Evolutionary conservation across 2,797 vertebrate genomes (phyloP), one percentile per base, ranked within the genome.

Genomic region (Oceanodroma leucorhoa): DNA sequence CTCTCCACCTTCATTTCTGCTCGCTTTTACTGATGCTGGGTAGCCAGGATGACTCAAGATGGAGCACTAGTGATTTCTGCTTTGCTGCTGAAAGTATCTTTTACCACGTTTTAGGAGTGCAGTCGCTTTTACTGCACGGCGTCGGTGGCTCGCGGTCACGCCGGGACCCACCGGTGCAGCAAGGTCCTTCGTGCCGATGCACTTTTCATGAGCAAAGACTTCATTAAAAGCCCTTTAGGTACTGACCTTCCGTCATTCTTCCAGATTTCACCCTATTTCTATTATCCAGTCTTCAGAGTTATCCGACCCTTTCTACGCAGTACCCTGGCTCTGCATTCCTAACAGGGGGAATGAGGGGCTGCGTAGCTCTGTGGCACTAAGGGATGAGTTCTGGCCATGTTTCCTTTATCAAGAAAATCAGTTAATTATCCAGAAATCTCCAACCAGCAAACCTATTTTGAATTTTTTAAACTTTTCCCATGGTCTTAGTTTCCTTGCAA

Each of bases 101-200:
- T 90, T 46, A 5, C 29, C 54, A 5, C 1, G 0, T 32, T 66
- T 60, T 64, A 65, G 60, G 62, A 38, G 34, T 2, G 10, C 0
- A 0, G 22, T 83, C 2, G 1, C 61, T 79, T 70, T n/a, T 34
- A 18, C 58, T 60, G 34, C 26, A 1, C 40, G 53, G 2, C 1
- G 0, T 10, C 2, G 1, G 17, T 64, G 41, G 9, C 53, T 90
- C 0, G 0, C 1, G 6, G 30, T 30, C 17, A 1, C 2, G 2
- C 46, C 48, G 60, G 36, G 34, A 50, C 24, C 34, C 17, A 3
- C 23, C 0, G 0, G 30, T 46, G 34, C 45, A 51, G 17, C 0
- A 3, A 86, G 27, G 38, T 53, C 57, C 60, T 48, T 78, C 5
- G 4, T 2, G 2, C 14, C 67, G 71, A 41, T 61, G 11, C 1